Conservation (phyloP, 2,113 vertebrate genomes). For the Nycticebus coucang region DNA sequence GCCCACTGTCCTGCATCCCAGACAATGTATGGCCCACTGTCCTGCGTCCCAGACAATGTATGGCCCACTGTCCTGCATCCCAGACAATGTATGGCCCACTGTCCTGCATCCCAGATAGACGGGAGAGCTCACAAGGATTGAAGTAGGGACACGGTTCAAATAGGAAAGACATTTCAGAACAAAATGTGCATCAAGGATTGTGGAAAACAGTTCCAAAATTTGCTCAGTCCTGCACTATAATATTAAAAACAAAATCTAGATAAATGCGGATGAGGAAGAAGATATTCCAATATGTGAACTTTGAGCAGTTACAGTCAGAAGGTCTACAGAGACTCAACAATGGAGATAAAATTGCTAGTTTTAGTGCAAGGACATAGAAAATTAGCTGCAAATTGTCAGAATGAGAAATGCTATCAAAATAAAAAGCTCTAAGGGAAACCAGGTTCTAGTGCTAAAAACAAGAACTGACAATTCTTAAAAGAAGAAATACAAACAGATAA, state of each 20-base stretch:
- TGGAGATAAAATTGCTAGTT: background rate
- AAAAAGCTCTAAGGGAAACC: conserved; percentile 7
- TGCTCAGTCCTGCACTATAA: background rate
- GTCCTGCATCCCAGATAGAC: background rate
- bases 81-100: accelerated
- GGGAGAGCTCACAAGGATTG: background rate
- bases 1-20: too few species aligned
- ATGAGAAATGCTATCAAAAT: background rate
- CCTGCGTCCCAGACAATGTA: too few species aligned
- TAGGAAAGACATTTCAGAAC: background rate
- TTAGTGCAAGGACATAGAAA: conserved; percentile 22
- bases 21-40: too few species aligned
- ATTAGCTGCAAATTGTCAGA: conserved; percentile 25
- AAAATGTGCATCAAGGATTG: background rate
- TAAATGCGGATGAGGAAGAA: background rate
- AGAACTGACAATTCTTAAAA: conserved; percentile 6
- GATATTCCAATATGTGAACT: background rate
- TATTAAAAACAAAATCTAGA: background rate
- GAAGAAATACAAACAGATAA: conserved; percentile 10
- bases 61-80: too few species aligned
- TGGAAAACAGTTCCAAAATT: background rate
- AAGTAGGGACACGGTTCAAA: background rate
- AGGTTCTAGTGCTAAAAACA: background rate
- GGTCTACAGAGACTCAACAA: background rate
- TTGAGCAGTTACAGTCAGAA: background rate